Evolutionary conservation across 2,113 vertebrate species (phyloP).

Genomic region (Hypocryptadius cinnamomeus): DNA sequence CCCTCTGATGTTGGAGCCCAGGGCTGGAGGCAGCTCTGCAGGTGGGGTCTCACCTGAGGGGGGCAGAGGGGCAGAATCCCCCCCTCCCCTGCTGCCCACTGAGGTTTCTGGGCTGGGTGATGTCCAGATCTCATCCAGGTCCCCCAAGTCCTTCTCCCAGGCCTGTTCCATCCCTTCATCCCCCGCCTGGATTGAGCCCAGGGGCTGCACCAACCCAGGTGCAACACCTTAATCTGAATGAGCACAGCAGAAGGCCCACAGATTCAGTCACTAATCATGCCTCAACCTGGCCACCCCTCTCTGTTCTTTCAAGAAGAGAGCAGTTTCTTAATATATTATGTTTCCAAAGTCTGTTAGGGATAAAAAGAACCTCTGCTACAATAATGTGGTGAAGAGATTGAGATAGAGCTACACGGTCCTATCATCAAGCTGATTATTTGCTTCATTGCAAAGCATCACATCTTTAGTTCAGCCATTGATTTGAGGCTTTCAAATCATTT

Average conservation of each 20-base stretch:
- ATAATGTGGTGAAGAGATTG: neutral
- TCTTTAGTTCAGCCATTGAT: slow-evolving; percentile 38
- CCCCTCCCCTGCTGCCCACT: neutral
- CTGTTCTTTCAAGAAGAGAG: neutral
- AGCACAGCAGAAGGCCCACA: neutral
- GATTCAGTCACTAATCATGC: neutral
- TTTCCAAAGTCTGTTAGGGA: neutral
- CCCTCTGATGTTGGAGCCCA: too few relatives aligned
- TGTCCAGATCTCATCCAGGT: neutral
- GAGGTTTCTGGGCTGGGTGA: neutral
- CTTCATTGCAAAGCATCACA: slow-evolving; percentile 30
- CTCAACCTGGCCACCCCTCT: neutral
- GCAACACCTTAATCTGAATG: neutral
- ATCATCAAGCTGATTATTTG: slow-evolving; percentile 35
- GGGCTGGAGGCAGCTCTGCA: neutral
- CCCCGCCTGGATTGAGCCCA: neutral
- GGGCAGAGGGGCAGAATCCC: neutral
- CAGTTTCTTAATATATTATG: neutral
- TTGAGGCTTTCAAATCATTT: slow-evolving; percentile 31
- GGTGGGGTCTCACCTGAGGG: neutral
- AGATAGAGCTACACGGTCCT: neutral
- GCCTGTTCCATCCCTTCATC: neutral
- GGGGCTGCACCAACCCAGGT: neutral
- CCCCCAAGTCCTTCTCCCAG: neutral
- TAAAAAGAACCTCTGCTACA: neutral